A percentile compares a stretch with the other conserved stretches of the same genome.
Conservation (phyloP, 2,888 invertebrate genomes). For the Operophtera brumata region DNA sequence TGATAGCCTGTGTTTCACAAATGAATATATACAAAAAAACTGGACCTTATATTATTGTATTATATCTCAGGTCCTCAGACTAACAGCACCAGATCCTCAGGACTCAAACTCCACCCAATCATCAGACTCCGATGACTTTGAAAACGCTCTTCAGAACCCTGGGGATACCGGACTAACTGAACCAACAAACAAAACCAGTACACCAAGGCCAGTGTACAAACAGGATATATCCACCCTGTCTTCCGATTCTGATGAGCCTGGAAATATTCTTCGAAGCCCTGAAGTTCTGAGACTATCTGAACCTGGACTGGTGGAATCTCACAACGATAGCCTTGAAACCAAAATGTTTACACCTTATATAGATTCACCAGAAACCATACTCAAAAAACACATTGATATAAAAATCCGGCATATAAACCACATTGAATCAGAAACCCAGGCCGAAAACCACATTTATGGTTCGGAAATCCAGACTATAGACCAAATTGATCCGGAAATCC, state of each 20-base stretch:
- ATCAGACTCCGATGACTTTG: conserved; percentile 8
- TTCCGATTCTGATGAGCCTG: background rate
- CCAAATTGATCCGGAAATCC: background rate
- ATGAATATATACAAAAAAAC: too few species aligned
- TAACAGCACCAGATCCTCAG: conserved; percentile 3
- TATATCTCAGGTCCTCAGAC: conserved; percentile 8
- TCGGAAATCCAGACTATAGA: background rate
- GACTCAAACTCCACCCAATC: conserved; percentile 11
- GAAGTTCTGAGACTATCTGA: conserved; percentile 5
- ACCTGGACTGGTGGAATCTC: background rate
- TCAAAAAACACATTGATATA: background rate
- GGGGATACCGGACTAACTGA: background rate
- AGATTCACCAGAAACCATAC: conserved; percentile 18
- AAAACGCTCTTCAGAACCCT: background rate
- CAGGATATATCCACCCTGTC: background rate
- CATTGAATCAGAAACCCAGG: background rate
- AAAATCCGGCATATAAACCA: background rate
- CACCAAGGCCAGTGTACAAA: too few species aligned
- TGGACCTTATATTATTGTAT: too few species aligned
- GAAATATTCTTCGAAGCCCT: background rate
- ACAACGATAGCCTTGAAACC: conserved; percentile 45
- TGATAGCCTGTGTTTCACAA: too few species aligned
- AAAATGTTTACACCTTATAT: conserved; percentile 56
- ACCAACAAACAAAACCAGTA: background rate
- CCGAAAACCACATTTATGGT: background rate